Evolutionary conservation across 2,888 invertebrate genomes (phyloP), one percentile per base, ranked within the genome.

Genomic region (Clanis bilineata): DNA sequence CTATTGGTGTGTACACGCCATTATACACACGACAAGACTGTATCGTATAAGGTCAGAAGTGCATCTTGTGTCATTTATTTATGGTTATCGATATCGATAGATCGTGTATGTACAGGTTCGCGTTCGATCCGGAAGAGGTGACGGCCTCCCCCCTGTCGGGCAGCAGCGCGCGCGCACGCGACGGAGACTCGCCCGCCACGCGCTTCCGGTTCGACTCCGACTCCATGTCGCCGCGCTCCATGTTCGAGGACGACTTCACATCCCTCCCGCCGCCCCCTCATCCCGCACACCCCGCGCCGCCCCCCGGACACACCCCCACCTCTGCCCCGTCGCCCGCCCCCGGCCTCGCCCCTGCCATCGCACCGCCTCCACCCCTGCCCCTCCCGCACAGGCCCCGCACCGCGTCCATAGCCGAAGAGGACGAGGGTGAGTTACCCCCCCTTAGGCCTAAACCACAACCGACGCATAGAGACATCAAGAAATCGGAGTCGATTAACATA

Each of bases 401-500:
- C 15, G 88, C 89, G 0, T 90, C 92, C 56, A 92, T 92, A 59
- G 92, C 90, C 0, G 93, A 92, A 62, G 92, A 91, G 62, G 91
- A 92, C 59, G 92, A 92, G 61, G 74, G 73, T 38, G 93, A 85
- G 59, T 79, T 86, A 18, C 90, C 85, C 21, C 93, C 85, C 43
- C 79, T 84, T 15, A 76, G 83, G 64, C 72, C 76, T 57, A 92
- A 80, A 23, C 83, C 84, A 66, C 90, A 65, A 74, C 68, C 72
- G 7, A 38, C 72, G 2, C 95, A 95, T 64, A 93, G 94, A 59
- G 94, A 95, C 74, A 94, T 97, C 55, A 96, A 96, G 76, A 97
- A 97, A 83, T 97, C 97, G 0, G 97, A 97, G 79, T 97, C 97
- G 3, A 95, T 97, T 7, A 97, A 97, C 84, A 98, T 98, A 73